Conservation (phyloP, 2,113 vertebrate species). For the Sebastes schlegelii region DNA sequence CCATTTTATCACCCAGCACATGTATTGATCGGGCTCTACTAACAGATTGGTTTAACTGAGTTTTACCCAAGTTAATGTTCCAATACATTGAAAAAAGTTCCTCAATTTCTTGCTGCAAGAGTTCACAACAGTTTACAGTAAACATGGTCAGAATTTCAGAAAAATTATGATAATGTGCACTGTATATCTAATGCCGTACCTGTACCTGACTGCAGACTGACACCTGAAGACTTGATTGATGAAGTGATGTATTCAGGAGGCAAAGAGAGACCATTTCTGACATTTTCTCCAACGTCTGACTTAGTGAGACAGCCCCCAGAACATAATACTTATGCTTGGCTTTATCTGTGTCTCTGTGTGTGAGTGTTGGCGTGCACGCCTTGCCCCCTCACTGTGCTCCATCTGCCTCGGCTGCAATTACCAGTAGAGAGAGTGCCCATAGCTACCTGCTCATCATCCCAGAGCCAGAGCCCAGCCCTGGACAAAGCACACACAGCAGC, state of each 20-base stretch:
- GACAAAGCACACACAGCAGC: slow-evolving; percentile 54
- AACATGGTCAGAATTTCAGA: neutral
- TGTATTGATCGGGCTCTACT: neutral
- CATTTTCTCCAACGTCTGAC: slow-evolving; percentile 33
- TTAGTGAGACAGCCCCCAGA: slow-evolving; percentile 2
- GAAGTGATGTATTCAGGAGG: neutral
- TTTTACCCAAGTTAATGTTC: neutral
- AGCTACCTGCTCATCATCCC: slow-evolving; percentile 68
- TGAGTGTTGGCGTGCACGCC: neutral
- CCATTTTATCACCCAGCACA: neutral
- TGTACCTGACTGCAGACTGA: neutral
- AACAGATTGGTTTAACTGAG: neutral
- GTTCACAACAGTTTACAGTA: neutral
- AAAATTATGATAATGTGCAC: neutral
- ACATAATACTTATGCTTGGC: neutral
- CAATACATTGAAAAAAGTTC: neutral
- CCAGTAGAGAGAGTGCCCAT: slow-evolving; percentile 31
- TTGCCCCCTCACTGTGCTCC: slow-evolving; percentile 43
- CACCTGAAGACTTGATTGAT: neutral
- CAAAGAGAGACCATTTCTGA: slow-evolving; percentile 5
- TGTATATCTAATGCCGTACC: neutral
- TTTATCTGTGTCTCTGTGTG: neutral
- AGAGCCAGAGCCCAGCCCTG: slow-evolving; percentile 39
- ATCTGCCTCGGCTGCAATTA: slow-evolving; percentile 64
- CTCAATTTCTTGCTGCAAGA: neutral